Base-by-base conservation (phyloP, 2,888 invertebrate species). In the Pyrrhosoma nymphula region DNA sequence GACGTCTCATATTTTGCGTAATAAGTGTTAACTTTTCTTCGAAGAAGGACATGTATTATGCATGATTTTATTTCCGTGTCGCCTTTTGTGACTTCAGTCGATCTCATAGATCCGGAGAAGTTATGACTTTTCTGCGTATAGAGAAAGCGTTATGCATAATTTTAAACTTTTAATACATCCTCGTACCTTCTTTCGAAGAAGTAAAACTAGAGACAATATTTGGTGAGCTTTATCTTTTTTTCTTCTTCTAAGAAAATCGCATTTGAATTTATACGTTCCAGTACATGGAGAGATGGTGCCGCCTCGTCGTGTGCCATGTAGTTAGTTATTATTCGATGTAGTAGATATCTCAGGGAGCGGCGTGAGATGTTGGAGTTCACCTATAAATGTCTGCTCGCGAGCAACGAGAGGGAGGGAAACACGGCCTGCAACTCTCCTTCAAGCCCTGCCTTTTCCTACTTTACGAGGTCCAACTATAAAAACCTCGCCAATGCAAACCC, bases 401-500 rank as follows among this genome's bases (percentile, higher is more conserved):
- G 82, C 82, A 35, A 30, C n/a, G 82, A 82, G 82, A 18, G 82
- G 82, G 8, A 47, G 35, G 14, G 30, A 82, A 82, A 12, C 26
- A 35, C 82, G 35, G 14, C 35, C 82, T 82, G 35, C 82, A 35
- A 16, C 30, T 30, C 35, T 82, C 82, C 82, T 82, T 82, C 82
- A 82, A 82, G 82, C 35, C 26, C 82, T 20, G 30, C 82, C 30
- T 82, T 47, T n/a, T 35, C 82, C 30, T 82, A 82, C 82, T 82
- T 82, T 82, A 82, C 82, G 35, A 30, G 82, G 82, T 35, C 82
- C 12, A 82, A 30, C 82, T 82, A 82, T 82, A 82, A 82, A 35
- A 82, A 82, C 35, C 26, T 18, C 82, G 18, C 35, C 30, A 82
- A 35, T 82, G 82, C 35, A 16, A 82, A 35, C 35, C 82, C 82